Percentiles rank a stretch among this genome's conserved stretches.
Evolutionary conservation across 2,113 vertebrate species (phyloP).

Genomic region (Vicugna pacos): DNA sequence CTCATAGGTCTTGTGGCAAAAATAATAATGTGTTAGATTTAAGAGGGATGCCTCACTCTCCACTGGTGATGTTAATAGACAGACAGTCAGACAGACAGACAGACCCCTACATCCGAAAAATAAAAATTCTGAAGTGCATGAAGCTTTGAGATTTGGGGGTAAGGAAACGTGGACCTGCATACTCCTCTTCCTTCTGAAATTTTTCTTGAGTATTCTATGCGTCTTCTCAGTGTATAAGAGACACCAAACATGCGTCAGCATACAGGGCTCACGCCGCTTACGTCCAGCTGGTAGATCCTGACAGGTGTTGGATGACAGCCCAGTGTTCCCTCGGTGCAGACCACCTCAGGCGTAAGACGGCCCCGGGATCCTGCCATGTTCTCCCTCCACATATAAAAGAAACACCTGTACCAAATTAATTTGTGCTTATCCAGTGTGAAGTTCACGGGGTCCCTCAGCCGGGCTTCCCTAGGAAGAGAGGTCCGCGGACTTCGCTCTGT

Average conservation of each 20-base stretch:
- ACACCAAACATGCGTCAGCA: slow-evolving; percentile 69
- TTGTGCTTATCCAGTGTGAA: slow-evolving; percentile 83
- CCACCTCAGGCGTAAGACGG: slow-evolving; percentile 77
- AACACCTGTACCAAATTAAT: slow-evolving; percentile 85
- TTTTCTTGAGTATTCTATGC: slow-evolving; percentile 37
- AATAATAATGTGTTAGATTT: not conserved
- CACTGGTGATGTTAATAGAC: not conserved
- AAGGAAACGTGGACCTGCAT: not conserved
- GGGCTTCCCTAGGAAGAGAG: slow-evolving; percentile 82
- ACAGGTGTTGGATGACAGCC: slow-evolving; percentile 80
- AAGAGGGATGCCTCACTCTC: not conserved
- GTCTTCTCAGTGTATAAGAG: not conserved
- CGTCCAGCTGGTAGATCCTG: slow-evolving; percentile 68
- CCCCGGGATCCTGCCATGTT: slow-evolving; percentile 77
- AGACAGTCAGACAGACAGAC: not conserved
- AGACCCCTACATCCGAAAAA: not conserved
- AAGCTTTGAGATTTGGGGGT: not conserved
- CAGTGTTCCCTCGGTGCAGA: slow-evolving; percentile 66
- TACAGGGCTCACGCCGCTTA: slow-evolving; percentile 37
- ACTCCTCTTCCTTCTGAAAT: slow-evolving; percentile 15
- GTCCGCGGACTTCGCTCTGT: slow-evolving; percentile 77
- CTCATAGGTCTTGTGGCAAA: not conserved
- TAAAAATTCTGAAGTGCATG: not conserved
- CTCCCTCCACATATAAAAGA: slow-evolving; percentile 74
- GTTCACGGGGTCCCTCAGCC: slow-evolving; percentile 80